A percentile compares a stretch with the other conserved stretches of the same genome.
These are phyloP conservation scores for Spinibarbus caldwelli DNA, from an alignment of 2,797 vertebrate genomes.

Conservation along the genomic window DNA sequence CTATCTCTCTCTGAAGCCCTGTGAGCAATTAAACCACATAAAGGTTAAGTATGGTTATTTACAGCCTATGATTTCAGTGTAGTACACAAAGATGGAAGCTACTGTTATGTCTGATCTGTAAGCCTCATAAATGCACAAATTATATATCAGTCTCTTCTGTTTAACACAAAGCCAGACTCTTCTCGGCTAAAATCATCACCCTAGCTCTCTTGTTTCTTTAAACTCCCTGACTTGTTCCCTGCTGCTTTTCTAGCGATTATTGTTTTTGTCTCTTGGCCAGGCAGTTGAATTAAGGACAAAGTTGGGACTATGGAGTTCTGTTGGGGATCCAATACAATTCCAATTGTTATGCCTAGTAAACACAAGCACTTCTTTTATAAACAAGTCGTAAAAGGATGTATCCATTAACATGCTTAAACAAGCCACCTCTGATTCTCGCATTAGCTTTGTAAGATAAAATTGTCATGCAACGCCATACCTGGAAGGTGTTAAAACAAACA, in stretches of 20 bases:
- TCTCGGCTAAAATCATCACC: conserved; percentile 2
- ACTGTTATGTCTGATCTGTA: conserved; percentile 10
- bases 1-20: conserved; percentile 14
- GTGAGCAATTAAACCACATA: conserved; percentile 19
- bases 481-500: conserved; percentile 17
- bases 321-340: conserved; percentile 23
- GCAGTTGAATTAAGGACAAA: conserved; percentile 44
- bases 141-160: conserved; percentile 35
- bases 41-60: conserved; percentile 20
- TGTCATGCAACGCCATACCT: conserved; percentile 27
- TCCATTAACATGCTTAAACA: conserved; percentile 41
- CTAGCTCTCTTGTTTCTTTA: conserved; percentile 14
- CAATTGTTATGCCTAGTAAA: conserved; percentile 47
- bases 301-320: conserved; percentile 10
- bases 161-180: conserved; percentile 2
- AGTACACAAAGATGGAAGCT: not conserved
- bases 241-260: conserved; percentile 27
- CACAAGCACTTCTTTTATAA: conserved; percentile 45
- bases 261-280: conserved; percentile 45
- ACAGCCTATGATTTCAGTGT: conserved; percentile 28
- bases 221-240: conserved; percentile 28
- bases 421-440: conserved; percentile 19
- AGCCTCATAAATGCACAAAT: conserved; percentile 14
- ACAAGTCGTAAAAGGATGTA: conserved; percentile 43
- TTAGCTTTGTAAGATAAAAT: conserved; percentile 33